Base-by-base conservation (phyloP, 2,113 vertebrate genomes). In the Catagonus wagneri region DNA sequence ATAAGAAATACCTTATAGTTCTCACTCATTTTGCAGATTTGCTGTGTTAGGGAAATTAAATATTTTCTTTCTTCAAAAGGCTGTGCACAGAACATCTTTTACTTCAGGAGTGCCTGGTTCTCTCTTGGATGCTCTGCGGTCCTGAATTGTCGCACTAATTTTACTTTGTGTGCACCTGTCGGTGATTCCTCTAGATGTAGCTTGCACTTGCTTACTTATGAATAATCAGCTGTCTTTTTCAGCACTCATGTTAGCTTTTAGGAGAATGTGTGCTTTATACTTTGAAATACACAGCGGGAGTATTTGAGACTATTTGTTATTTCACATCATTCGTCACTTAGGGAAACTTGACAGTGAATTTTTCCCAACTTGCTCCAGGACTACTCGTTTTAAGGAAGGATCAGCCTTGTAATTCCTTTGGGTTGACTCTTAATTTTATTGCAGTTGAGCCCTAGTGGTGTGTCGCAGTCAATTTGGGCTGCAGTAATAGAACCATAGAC, bases 211-310 rank as follows among this genome's bases (percentile, higher is more conserved):
- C 83, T 92, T 89, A 65, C 74, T 61, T 83, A 29, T 22, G 58
- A 95, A 93, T 85, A 74, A 74, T 39, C 72, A 83, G 16, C 52
- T 68, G 3, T 89, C 17, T 79, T 81, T 94, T 72, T 81, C 61
- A 63, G 58, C 44, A 36, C 29, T 94, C 12, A 27, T n/a, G 68
- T 87, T 44, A 79, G 89, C 84, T 87, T 95, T 87, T 87, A 90
- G 84, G 32, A 75, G 50, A 68, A 91, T 25, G 71, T 78, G 16
- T 52, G 19, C 25, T 71, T 84, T 72, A 63, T 25, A 69, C 34
- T 63, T 83, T 69, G 61, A 95, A 96, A 90, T 29, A 52, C 72
- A 65, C 52, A 80, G 86, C 56, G 60, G 83, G 22, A 66, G 50
- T 39, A 72, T 58, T 71, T 76, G 85, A 85, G 56, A n/a, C 32